phyloP scores from a whole-genome alignment of 2,888 invertebrate genomes.

The Stenoptilia bipunctidactyla region DNA sequence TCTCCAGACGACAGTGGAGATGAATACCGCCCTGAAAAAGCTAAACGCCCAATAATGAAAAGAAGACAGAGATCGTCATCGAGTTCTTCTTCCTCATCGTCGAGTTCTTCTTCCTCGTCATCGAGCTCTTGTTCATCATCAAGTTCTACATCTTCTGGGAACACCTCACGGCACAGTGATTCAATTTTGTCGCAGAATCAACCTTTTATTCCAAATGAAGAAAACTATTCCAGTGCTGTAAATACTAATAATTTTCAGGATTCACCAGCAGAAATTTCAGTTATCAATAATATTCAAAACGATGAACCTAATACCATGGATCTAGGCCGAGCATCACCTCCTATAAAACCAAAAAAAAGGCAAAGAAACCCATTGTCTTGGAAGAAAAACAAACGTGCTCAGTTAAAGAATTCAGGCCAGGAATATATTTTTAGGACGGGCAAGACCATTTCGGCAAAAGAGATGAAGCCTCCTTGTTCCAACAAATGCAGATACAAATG shows the following conservation, averaged over 20 bases:
- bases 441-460: conserved; percentile 9
- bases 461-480: conserved; percentile 9
- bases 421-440: conserved; percentile 9
- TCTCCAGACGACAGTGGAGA: conserved; percentile 7
- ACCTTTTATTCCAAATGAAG: background rate
- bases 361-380: conserved; percentile 8
- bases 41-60: background rate
- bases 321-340: conserved; percentile 4
- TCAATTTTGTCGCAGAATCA: background rate
- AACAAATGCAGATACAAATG: conserved; percentile 9
- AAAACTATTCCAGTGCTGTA: background rate
- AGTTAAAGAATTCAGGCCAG: conserved; percentile 9
- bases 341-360: conserved; percentile 5
- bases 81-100: background rate
- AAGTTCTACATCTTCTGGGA: background rate
- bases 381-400: conserved; percentile 11
- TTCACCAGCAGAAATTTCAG: conserved; percentile 4
- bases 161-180: background rate
- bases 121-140: background rate
- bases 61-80: background rate
- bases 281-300: conserved; percentile 4
- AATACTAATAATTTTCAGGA: conserved; percentile 1
- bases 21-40: conserved; percentile 1
- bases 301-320: conserved; percentile 5
- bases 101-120: background rate